phyloP scores from a whole-genome alignment of 2,113 vertebrate genomes.

The Morone chrysops region DNA sequence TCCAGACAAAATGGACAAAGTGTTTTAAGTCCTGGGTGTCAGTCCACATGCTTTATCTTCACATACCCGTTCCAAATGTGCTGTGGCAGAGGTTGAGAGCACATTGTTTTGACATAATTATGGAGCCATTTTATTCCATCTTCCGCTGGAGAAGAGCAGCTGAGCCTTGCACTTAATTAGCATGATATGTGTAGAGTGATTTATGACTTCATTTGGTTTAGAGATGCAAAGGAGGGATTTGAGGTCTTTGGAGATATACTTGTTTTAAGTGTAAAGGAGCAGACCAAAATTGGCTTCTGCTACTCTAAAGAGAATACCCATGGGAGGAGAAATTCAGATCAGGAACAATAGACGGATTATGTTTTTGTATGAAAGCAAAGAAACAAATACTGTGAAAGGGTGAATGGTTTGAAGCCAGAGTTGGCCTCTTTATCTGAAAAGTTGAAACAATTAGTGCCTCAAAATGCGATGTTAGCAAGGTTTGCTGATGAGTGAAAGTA shows the following conservation, averaged over 20 bases:
- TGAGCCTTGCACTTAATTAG: conserved; percentile 80
- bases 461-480: conserved; percentile 19
- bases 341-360: conserved; percentile 77
- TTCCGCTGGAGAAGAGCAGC: conserved; percentile 65
- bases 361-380: conserved; percentile 65
- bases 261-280: conserved; percentile 73
- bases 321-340: conserved; percentile 66
- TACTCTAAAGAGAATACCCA: conserved; percentile 68
- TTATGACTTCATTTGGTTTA: conserved; percentile 77
- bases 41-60: conserved; percentile 60
- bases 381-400: conserved; percentile 67
- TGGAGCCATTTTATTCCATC: conserved; percentile 67
- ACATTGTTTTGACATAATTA: conserved; percentile 83
- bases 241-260: conserved; percentile 77
- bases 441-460: conserved; percentile 33
- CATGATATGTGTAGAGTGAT: conserved; percentile 78
- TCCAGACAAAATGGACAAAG: conserved; percentile 52
- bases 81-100: conserved; percentile 62
- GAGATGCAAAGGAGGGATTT: conserved; percentile 67
- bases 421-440: neutral
- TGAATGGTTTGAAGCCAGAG: conserved; percentile 56
- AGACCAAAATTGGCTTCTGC: conserved; percentile 68
- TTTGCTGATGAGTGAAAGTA: conserved; percentile 44
- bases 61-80: conserved; percentile 38
- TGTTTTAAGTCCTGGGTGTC: conserved; percentile 64